Evolutionary conservation across 1,140 invertebrate genomes (phyloP).

Genomic region (Leptinotarsa lineolata): DNA sequence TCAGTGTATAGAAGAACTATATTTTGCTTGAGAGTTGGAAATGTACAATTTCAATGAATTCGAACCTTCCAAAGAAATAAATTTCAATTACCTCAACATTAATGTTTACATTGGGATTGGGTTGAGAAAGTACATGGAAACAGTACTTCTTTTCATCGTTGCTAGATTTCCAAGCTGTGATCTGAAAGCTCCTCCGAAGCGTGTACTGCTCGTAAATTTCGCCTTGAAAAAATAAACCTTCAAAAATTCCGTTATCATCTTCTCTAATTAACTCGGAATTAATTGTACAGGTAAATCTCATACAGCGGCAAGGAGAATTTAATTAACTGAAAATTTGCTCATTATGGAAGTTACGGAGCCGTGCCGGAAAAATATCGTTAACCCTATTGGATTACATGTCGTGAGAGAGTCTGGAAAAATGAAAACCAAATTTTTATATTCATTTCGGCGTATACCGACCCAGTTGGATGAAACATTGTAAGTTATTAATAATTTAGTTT

Average conservation of each 20-base stretch:
- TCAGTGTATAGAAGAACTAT: too few species aligned
- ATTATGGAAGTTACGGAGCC: conserved; percentile 19
- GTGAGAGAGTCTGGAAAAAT: not conserved
- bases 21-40: too few species aligned
- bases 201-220: not conserved
- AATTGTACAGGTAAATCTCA: conserved; percentile 21
- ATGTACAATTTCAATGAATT: too few species aligned
- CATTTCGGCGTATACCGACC: not conserved
- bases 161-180: too few species aligned
- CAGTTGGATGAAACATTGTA: not conserved
- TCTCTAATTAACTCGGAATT: conserved; percentile 23
- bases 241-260: conserved; percentile 25
- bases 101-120: too few species aligned
- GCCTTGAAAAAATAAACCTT: not conserved
- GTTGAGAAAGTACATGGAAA: too few species aligned
- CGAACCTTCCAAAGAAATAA: too few species aligned
- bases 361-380: conserved; percentile 25
- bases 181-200: too few species aligned
- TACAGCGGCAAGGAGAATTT: conserved; percentile 15
- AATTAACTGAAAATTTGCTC: conserved; percentile 28
- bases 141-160: too few species aligned
- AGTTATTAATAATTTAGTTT: not conserved
- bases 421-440: not conserved
- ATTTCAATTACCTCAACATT: too few species aligned
- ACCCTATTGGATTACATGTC: conserved; percentile 2